These are phyloP conservation scores for Tympanuchus pallidicinctus DNA, from an alignment of 2,113 vertebrate genomes.

Conservation along the genomic window DNA sequence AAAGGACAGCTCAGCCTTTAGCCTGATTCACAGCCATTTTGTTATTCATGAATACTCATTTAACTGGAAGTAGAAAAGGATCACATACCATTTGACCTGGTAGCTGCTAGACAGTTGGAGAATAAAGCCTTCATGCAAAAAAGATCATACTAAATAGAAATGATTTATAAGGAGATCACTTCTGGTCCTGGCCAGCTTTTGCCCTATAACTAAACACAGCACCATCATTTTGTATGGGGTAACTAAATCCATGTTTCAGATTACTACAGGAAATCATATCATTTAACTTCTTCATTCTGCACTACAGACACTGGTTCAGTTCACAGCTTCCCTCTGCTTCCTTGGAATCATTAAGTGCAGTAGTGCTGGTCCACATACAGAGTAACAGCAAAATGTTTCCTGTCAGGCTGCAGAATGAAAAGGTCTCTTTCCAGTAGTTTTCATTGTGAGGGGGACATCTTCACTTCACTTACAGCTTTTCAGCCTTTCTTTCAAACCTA, in stretches of 20 bases:
- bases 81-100: slow-evolving; percentile 34
- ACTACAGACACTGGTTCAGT: not conserved
- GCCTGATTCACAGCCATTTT: slow-evolving; percentile 13
- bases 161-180: not conserved
- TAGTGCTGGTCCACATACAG: not conserved
- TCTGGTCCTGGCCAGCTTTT: not conserved
- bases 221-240: not conserved
- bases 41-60: slow-evolving; percentile 25
- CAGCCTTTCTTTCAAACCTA: not conserved
- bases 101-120: slow-evolving; percentile 3
- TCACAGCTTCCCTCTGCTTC: not conserved
- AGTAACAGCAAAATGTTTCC: not conserved
- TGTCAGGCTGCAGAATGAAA: not conserved
- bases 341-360: not conserved
- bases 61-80: not conserved
- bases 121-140: slow-evolving; percentile 24
- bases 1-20: not conserved
- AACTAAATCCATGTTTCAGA: not conserved
- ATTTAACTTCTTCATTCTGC: not conserved
- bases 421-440: not conserved
- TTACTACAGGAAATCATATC: not conserved
- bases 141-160: not conserved
- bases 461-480: not conserved
- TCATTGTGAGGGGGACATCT: not conserved
- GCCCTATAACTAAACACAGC: not conserved